These are phyloP conservation scores for Gambelia wislizenii DNA, from an alignment of 2,797 vertebrate genomes.

Conservation along the genomic window DNA sequence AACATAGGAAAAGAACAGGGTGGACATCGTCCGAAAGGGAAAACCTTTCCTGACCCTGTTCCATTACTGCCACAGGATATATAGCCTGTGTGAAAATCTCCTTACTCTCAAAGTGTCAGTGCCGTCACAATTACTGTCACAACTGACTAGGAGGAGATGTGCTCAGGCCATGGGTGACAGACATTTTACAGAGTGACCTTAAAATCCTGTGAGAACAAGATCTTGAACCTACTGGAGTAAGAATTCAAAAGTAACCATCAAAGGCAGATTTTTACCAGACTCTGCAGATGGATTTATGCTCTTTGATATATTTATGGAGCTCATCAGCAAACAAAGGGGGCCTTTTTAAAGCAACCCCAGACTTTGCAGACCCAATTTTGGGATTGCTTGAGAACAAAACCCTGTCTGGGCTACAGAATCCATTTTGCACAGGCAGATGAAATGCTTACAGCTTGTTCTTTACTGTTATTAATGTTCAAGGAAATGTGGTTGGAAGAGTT, in stretches of 20 bases:
- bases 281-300: constrained; percentile 23
- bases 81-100: no score
- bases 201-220: background rate
- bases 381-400: constrained; percentile 19
- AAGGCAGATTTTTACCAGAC: constrained; percentile 11
- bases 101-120: background rate
- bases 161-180: background rate
- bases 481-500: constrained; percentile 5
- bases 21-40: no score
- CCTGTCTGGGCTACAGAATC: background rate
- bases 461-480: constrained; percentile 15
- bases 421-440: background rate
- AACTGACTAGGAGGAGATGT: background rate
- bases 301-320: constrained; percentile 38
- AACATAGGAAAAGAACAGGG: no score
- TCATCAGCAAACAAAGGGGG: constrained; percentile 27
- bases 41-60: no score
- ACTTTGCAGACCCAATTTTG: rapidly evolving
- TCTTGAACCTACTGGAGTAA: background rate
- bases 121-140: background rate
- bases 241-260: constrained; percentile 4
- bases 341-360: background rate
- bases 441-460: background rate
- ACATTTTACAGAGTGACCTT: background rate
- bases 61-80: no score